phyloP scores from a whole-genome alignment of 2,797 vertebrate species.

The Epinephelus malabaricus region DNA sequence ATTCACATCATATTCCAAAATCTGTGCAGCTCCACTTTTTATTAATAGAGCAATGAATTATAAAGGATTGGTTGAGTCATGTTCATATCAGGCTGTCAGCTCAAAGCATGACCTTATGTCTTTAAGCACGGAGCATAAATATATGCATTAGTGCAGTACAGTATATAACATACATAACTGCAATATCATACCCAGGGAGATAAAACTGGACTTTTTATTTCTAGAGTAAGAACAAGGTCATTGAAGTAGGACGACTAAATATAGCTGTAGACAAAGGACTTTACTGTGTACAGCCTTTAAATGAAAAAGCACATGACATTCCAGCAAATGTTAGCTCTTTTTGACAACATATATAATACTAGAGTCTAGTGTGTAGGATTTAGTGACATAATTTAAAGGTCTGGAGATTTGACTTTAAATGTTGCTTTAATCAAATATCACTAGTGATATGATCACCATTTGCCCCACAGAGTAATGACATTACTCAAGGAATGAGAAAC shows the following conservation, averaged over 20 bases:
- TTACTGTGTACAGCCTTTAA: constrained; percentile 1
- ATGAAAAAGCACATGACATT: constrained; percentile 2
- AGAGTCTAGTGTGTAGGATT: too few relatives aligned
- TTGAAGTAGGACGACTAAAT: constrained; percentile 77
- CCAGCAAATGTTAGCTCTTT: background rate
- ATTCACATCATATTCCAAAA: background rate
- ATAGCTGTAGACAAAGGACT: constrained; percentile 48
- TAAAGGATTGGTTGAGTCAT: background rate
- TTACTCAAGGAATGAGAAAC: too few relatives aligned
- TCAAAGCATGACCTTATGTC: too few relatives aligned
- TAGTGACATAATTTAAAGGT: too few relatives aligned
- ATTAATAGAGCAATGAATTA: background rate
- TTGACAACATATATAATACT: constrained; percentile 1
- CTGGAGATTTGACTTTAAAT: too few relatives aligned
- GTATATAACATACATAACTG: background rate
- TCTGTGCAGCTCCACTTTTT: background rate
- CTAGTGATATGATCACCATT: too few relatives aligned
- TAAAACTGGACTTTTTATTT: constrained; percentile 35
- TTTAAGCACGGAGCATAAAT: background rate
- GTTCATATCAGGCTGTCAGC: background rate
- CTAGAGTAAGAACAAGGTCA: constrained; percentile 64
- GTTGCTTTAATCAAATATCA: too few relatives aligned
- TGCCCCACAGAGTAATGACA: too few relatives aligned
- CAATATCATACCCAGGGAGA: constrained; percentile 25
- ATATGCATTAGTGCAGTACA: background rate